Conservation (phyloP, 2,797 vertebrate genomes). For the Gallinago nigripennis region DNA sequence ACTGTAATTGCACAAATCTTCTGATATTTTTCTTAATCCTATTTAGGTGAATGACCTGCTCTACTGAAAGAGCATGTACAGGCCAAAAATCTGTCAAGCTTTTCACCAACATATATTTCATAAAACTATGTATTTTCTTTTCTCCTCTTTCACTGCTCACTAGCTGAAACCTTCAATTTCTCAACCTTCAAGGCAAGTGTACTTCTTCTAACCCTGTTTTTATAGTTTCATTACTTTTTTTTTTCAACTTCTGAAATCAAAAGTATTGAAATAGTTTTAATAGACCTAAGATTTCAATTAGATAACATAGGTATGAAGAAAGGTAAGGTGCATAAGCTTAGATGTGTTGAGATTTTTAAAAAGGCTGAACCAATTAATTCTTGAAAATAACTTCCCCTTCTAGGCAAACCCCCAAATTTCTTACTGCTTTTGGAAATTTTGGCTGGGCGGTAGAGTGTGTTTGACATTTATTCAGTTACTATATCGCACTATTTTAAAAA, state of each 20-base stretch:
- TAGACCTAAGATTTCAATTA: not conserved
- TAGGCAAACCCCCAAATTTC: not conserved
- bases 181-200: not conserved
- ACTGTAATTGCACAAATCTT: not conserved
- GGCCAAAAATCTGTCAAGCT: not conserved
- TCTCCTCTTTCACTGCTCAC: not conserved
- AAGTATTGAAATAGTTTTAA: not conserved
- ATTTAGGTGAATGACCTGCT: not conserved
- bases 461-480: not conserved
- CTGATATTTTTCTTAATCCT: not conserved
- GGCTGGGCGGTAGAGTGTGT: not conserved
- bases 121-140: not conserved
- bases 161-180: not conserved
- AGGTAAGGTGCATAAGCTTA: not conserved
- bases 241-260: not conserved
- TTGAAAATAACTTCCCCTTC: not conserved
- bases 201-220: not conserved
- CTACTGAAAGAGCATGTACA: not conserved
- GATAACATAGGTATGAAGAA: not conserved
- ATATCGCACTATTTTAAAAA: not conserved
- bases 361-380: not conserved
- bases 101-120: not conserved
- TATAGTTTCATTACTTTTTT: not conserved
- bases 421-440: not conserved
- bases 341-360: not conserved